Evolutionary conservation across 2,888 invertebrate genomes (phyloP).

Genomic region (Spodoptera littoralis): DNA sequence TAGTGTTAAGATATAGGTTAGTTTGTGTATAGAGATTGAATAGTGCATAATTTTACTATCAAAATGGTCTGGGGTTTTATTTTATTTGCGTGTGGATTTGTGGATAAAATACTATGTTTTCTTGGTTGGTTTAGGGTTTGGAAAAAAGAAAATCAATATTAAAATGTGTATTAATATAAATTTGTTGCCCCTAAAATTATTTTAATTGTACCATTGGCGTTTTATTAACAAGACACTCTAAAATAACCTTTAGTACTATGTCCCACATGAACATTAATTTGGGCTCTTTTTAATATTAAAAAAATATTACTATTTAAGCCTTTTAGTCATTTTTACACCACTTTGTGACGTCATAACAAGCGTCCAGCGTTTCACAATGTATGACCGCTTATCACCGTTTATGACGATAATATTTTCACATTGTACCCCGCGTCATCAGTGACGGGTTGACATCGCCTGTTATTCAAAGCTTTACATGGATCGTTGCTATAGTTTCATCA

Average conservation of each 20-base stretch:
- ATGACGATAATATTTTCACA: conserved; percentile 63
- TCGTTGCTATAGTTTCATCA: conserved; percentile 15
- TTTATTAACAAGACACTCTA: too few relatives aligned
- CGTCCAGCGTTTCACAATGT: conserved; percentile 50
- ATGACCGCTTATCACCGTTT: conserved; percentile 58
- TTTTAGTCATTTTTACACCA: background rate
- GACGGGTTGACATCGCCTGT: conserved; percentile 25
- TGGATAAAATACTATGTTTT: too few relatives aligned
- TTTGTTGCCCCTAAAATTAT: too few relatives aligned
- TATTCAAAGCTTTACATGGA: conserved; percentile 19
- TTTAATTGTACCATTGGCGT: too few relatives aligned
- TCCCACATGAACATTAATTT: too few relatives aligned
- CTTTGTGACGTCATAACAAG: conserved; percentile 57
- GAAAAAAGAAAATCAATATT: too few relatives aligned
- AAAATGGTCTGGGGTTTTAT: background rate
- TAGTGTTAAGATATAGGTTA: conserved; percentile 60
- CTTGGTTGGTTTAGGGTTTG: too few relatives aligned
- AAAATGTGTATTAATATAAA: too few relatives aligned
- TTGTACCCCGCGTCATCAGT: conserved; percentile 43
- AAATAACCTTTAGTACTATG: too few relatives aligned
- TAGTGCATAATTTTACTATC: conserved; percentile 44
- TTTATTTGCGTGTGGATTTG: too few relatives aligned
- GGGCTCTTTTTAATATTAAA: too few relatives aligned
- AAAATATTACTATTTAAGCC: conserved; percentile 1
- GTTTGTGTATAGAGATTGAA: conserved; percentile 42